These are phyloP conservation scores for Aplodontia rufa DNA, from an alignment of 2,113 vertebrate genomes.

Conservation along the genomic window DNA sequence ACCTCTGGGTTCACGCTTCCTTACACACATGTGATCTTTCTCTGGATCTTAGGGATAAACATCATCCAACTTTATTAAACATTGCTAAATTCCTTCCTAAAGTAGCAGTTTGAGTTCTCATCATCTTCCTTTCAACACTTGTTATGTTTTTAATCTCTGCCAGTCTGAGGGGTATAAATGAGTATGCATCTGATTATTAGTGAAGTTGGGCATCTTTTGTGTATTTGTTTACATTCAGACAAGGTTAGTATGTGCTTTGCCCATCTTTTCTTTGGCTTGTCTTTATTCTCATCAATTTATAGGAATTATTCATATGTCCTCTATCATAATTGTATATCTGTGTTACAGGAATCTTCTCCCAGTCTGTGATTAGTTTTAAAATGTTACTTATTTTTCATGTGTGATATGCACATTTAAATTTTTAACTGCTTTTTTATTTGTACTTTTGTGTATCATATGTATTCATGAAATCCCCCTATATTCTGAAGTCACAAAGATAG, in stretches of 20 bases:
- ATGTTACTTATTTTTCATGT: not conserved
- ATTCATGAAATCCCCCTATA: not conserved
- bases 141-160: not conserved
- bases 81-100: not conserved
- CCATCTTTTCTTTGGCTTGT: not conserved
- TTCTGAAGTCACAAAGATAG: not conserved
- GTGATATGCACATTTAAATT: not conserved
- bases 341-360: not conserved
- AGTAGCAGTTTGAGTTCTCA: not conserved
- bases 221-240: not conserved
- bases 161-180: not conserved
- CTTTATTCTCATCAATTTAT: conserved; percentile 19
- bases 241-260: not conserved
- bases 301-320: not conserved
- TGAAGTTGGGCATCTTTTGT: not conserved
- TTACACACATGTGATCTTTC: not conserved
- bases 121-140: not conserved
- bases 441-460: not conserved
- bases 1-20: not conserved
- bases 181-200: not conserved
- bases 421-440: not conserved
- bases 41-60: not conserved
- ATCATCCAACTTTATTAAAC: not conserved
- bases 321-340: not conserved
- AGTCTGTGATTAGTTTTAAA: not conserved